phyloP scores from a whole-genome alignment of 2,797 vertebrate species.

The Euthynnus affinis region DNA sequence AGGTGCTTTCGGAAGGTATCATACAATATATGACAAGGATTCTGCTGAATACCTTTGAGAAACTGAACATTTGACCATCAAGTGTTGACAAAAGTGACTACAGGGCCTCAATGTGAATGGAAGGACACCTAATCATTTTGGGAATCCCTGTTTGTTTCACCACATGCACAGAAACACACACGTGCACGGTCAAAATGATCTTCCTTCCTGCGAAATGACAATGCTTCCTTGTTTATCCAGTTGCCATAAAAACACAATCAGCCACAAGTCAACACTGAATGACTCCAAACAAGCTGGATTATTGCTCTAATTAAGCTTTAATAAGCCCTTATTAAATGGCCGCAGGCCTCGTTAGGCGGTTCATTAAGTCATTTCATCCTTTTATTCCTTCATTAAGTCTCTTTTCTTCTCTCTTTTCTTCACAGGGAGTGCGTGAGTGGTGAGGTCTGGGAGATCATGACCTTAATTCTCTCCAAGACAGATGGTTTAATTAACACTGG shows the following conservation, averaged over 20 bases:
- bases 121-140: conserved; percentile 24
- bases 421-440: conserved; percentile 76
- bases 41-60: not conserved
- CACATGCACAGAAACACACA: conserved; percentile 5
- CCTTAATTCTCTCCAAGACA: conserved; percentile 85
- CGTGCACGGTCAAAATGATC: conserved; percentile 22
- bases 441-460: conserved; percentile 85
- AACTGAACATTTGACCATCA: not conserved
- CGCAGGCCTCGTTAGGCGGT: conserved; percentile 82
- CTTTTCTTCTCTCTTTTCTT: conserved; percentile 78
- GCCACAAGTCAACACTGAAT: conserved; percentile 74
- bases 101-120: not conserved
- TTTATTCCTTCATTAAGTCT: conserved; percentile 83
- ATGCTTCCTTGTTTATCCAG: conserved; percentile 72
- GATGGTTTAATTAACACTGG: conserved; percentile 83
- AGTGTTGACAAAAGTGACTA: not conserved
- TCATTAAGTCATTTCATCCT: conserved; percentile 86
- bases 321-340: conserved; percentile 83
- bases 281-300: conserved; percentile 83
- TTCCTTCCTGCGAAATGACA: conserved; percentile 60
- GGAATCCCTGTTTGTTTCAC: conserved; percentile 12
- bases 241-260: conserved; percentile 76
- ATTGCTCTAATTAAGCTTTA: conserved; percentile 85
- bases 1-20: conserved; percentile 4
- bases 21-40: not conserved